A percentile compares a stretch with the other conserved stretches of the same genome.
Conservation (phyloP, 2,113 vertebrate genomes). For the Petrocephalus zakoni region DNA sequence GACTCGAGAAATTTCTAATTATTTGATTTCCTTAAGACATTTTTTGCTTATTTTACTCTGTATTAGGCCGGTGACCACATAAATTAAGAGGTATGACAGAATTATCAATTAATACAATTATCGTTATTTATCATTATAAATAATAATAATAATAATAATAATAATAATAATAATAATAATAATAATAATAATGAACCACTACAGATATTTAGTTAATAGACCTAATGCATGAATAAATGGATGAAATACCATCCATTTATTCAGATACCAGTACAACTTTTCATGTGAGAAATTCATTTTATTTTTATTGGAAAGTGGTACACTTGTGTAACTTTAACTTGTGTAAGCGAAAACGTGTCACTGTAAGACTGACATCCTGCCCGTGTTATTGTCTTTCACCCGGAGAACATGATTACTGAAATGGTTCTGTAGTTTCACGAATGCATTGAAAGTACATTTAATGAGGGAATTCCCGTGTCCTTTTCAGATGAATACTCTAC, state of each 20-base stretch:
- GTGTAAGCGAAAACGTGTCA: no score
- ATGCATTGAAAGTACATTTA: not conserved
- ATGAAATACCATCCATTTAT: no score
- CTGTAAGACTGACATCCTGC: not conserved
- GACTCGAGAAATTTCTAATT: not conserved
- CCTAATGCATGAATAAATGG: not conserved
- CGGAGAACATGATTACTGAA: not conserved
- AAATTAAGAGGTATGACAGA: not conserved
- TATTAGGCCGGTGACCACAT: not conserved
- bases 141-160: not conserved
- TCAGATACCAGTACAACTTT: not conserved
- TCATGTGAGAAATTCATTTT: not conserved
- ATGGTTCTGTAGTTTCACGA: not conserved
- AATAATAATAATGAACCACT: not conserved
- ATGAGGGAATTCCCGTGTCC: not conserved
- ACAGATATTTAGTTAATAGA: not conserved
- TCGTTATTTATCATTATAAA: not conserved
- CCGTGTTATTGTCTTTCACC: not conserved
- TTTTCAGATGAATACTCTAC: not conserved
- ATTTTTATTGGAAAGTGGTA: not conserved
- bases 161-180: not conserved
- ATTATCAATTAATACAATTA: not conserved
- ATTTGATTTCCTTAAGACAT: not conserved
- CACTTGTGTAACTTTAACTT: no score
- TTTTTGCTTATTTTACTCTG: not conserved